These are phyloP conservation scores for Rhamnusium bicolor DNA, from an alignment of 2,888 invertebrate genomes.

Conservation along the genomic window DNA sequence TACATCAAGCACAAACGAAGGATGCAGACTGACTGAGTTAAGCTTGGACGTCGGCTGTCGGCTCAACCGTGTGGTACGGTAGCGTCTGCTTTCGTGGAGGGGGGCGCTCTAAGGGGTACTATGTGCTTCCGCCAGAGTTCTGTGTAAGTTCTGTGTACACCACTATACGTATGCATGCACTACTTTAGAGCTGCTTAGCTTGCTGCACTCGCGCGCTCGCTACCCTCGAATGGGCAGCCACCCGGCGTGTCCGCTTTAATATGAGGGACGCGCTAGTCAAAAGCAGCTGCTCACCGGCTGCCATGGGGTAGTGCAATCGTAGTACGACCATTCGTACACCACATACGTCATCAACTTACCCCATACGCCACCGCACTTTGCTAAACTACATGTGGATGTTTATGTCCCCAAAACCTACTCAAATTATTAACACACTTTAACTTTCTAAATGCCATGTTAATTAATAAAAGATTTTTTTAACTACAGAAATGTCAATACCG, in stretches of 20 bases:
- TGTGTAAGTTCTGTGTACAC: constrained; percentile 48
- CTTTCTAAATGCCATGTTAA: not conserved
- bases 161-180: constrained; percentile 41
- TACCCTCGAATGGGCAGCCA: constrained; percentile 68
- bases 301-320: constrained; percentile 54
- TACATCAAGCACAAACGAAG: constrained; percentile 49
- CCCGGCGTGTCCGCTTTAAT: constrained; percentile 67
- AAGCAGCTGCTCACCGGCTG: constrained; percentile 61
- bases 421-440: constrained; percentile 6
- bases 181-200: constrained; percentile 45
- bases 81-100: constrained; percentile 64
- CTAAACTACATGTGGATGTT: constrained; percentile 14
- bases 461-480: too few relatives aligned
- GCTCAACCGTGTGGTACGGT: constrained; percentile 66
- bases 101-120: constrained; percentile 69
- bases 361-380: constrained; percentile 57
- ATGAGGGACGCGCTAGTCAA: constrained; percentile 60
- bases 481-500: too few relatives aligned
- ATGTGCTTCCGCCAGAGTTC: constrained; percentile 64
- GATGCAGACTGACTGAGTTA: constrained; percentile 66
- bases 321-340: constrained; percentile 48
- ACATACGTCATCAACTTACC: constrained; percentile 60
- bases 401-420: not conserved
- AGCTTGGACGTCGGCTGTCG: constrained; percentile 57
- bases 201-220: constrained; percentile 61